phyloP scores from a whole-genome alignment of 2,113 vertebrate genomes.

The Struthio camelus region DNA sequence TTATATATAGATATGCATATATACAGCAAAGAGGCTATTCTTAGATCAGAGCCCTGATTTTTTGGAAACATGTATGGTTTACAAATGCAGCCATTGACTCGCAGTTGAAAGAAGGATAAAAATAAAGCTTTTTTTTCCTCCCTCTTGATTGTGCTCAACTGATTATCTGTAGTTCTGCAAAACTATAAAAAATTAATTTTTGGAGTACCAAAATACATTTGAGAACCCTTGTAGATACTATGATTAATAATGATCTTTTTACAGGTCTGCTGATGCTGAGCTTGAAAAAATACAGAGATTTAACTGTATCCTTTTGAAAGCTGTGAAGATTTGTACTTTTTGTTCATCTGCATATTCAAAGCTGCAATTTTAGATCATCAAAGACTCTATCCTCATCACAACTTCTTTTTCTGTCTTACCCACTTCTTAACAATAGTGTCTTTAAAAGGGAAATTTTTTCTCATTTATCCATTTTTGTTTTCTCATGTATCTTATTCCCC shows the following conservation, averaged over 20 bases:
- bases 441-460: too few species aligned
- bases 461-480: neutral
- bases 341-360: neutral
- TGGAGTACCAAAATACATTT: neutral
- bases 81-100: neutral
- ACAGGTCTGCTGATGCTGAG: conserved; percentile 77
- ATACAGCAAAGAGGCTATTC: neutral
- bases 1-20: neutral
- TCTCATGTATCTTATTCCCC: neutral
- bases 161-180: neutral
- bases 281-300: conserved; percentile 81
- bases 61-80: neutral
- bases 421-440: too few species aligned
- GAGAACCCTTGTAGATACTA: neutral
- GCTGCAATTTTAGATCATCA: neutral
- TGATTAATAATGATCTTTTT: neutral
- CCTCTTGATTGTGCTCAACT: neutral
- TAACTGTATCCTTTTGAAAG: conserved; percentile 79
- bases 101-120: neutral
- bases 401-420: neutral
- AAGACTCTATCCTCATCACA: neutral
- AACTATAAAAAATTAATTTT: neutral
- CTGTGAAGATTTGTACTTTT: neutral
- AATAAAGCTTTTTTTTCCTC: neutral
- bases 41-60: neutral